Base-by-base conservation (phyloP, 2,113 vertebrate genomes). In the Cinclus mexicanus region DNA sequence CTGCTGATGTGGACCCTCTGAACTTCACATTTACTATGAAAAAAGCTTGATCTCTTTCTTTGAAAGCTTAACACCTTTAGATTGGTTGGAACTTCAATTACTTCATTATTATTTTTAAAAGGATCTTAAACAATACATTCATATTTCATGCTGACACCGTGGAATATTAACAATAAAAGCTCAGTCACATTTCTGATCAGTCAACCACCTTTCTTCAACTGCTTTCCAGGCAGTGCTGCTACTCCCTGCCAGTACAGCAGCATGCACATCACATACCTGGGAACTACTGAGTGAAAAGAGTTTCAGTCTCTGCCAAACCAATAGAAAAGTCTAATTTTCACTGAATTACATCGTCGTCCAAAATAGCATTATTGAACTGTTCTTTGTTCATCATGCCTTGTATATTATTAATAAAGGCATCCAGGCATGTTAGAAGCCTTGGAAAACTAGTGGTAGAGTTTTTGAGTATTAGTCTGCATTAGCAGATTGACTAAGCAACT, bases 331-430 rank as follows among this genome's bases (percentile, higher is more conserved):
- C 55, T 65, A 56, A 76, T 89, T 75, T 87, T 82, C 52, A 94
- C 55, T 76, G 78, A 94, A 70, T 60, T 52, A 29, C 33, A 52
- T 71, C 49, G 86, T 63, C 82, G 37, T 44, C 49, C n/a, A 83
- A 96, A 94, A 82, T 12, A 76, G 18, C 31, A 42, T 67, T 96
- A 93, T 49, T 52, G 63, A 80, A 68, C 56, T 65, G 31, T 12
- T 90, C 44, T 86, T 92, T 88, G n/a, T 79, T 93, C 87, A 47
- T 21, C 41, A 18, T 37, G 53, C 50, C 77, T 83, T 63, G 39
- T 55, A 37, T 76, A 60, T 89, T 81, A 96, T 89, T 81, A 96
- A 91, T 39, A 78, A 53, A 87, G 67, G 63, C 44, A 93, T 29
- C 14, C 50, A 64, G 77, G 59, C 37, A 50, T 39, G 12, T 41